phyloP scores from a whole-genome alignment of 92 coral and sea anemone species.

The Desmophyllum pertusum region DNA sequence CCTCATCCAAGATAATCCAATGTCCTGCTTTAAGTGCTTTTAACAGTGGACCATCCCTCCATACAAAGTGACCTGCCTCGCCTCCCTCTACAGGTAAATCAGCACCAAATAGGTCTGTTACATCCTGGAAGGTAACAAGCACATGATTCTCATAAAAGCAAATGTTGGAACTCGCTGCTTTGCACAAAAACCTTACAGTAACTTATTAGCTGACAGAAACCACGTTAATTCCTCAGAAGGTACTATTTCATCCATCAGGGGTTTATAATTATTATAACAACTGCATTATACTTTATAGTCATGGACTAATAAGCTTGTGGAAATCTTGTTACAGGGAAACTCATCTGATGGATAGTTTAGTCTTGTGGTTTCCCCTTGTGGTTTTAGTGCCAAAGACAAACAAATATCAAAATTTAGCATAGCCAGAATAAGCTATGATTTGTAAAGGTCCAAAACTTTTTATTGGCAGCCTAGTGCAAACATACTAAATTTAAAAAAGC shows the following conservation, averaged over 20 bases:
- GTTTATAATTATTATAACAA: too few relatives aligned
- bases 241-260: not conserved
- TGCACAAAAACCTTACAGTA: not conserved
- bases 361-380: not conserved
- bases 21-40: constrained; percentile 93
- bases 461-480: not conserved
- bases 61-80: constrained; percentile 86
- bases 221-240: not conserved
- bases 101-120: constrained; percentile 97
- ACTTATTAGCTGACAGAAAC: not conserved
- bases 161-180: not conserved
- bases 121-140: constrained; percentile 60
- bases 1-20: constrained; percentile 98
- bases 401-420: not conserved
- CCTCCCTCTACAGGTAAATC: constrained; percentile 97
- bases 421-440: not conserved
- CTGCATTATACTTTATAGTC: not conserved
- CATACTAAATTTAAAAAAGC: too few relatives aligned
- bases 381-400: not conserved
- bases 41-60: constrained; percentile 98
- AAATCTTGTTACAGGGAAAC: not conserved
- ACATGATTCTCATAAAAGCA: not conserved
- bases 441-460: too few relatives aligned
- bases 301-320: not conserved
- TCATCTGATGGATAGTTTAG: not conserved